Evolutionary conservation across 2,888 invertebrate genomes (phyloP).

Genomic region (Lepidochrysops patricia): DNA sequence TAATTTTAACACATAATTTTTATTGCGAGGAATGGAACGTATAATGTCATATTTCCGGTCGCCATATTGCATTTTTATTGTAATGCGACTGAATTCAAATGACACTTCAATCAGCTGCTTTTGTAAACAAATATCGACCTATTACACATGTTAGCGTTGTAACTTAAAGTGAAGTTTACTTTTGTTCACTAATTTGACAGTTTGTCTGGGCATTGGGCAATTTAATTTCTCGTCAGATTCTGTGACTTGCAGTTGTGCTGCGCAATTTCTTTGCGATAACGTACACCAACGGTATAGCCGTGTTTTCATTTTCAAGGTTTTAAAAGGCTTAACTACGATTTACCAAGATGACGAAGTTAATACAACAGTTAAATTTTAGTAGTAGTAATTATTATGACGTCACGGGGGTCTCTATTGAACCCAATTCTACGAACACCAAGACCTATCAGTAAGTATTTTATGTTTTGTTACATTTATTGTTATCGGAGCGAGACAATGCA

Average conservation of each 20-base stretch:
- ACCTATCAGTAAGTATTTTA: slow-evolving; percentile 44
- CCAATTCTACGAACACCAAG: slow-evolving; percentile 43
- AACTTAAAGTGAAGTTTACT: slow-evolving; percentile 8
- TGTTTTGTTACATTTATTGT: slow-evolving; percentile 13
- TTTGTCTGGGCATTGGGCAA: slow-evolving; percentile 21
- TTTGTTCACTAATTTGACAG: slow-evolving; percentile 6
- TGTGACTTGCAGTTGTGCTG: slow-evolving; percentile 30
- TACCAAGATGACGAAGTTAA: slow-evolving; percentile 69
- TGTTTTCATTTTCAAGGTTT: slow-evolving; percentile 50
- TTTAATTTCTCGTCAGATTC: slow-evolving; percentile 28
- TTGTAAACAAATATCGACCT: not conserved
- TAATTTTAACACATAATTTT: no score
- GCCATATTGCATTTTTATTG: slow-evolving; percentile 38
- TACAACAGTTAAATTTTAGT: slow-evolving; percentile 72
- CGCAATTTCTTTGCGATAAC: slow-evolving; percentile 41
- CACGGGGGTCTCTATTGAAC: slow-evolving; percentile 40
- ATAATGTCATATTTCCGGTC: slow-evolving; percentile 52
- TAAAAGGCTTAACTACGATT: slow-evolving; percentile 67
- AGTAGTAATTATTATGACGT: slow-evolving; percentile 66
- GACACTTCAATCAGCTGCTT: slow-evolving; percentile 25
- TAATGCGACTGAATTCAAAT: slow-evolving; percentile 43
- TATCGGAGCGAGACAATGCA: not conserved
- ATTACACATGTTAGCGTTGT: slow-evolving; percentile 13
- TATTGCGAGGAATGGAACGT: slow-evolving; percentile 33
- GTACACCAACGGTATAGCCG: slow-evolving; percentile 48